A percentile compares a stretch with the other conserved stretches of the same genome.
phyloP scores from a whole-genome alignment of 2,888 invertebrate genomes.

The Willowsia nigromaculata region DNA sequence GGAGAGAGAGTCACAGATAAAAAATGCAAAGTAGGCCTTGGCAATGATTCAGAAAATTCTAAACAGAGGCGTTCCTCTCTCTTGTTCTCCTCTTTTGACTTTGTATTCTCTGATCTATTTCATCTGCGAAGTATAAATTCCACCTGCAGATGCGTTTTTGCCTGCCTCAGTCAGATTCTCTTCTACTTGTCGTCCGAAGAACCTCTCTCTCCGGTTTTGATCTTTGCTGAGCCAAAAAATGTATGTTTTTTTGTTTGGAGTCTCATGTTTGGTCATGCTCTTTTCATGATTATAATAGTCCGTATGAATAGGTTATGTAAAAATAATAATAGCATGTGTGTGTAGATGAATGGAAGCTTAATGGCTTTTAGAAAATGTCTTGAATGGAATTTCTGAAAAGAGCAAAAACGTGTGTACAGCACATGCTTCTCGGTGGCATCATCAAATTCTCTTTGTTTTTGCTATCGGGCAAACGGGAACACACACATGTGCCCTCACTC shows the following conservation, averaged over 20 bases:
- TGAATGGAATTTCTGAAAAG: conserved; percentile 35
- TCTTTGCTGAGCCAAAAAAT: no score
- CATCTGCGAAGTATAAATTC: not conserved
- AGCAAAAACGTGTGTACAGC: not conserved
- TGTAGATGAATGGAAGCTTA: no score
- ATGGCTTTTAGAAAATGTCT: no score
- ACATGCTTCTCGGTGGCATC: not conserved
- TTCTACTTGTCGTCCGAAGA: no score
- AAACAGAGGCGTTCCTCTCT: conserved; percentile 1
- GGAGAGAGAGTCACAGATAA: no score
- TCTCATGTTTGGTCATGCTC: no score
- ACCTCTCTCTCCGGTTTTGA: no score
- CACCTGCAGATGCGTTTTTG: not conserved
- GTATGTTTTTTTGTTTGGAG: no score
- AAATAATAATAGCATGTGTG: not conserved
- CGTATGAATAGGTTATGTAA: conserved; percentile 22
- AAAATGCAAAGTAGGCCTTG: conserved; percentile 67
- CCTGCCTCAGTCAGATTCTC: no score
- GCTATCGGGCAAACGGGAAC: conserved; percentile 8
- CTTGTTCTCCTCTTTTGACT: not conserved
- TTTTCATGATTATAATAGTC: no score
- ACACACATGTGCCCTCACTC: not conserved
- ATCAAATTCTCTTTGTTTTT: not conserved
- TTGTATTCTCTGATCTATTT: not conserved
- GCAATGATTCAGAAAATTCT: conserved; percentile 63